A percentile compares a stretch with the other conserved stretches of the same genome.
phyloP scores from a whole-genome alignment of 2,797 vertebrate genomes.

The Ambastaia sidthimunki region DNA sequence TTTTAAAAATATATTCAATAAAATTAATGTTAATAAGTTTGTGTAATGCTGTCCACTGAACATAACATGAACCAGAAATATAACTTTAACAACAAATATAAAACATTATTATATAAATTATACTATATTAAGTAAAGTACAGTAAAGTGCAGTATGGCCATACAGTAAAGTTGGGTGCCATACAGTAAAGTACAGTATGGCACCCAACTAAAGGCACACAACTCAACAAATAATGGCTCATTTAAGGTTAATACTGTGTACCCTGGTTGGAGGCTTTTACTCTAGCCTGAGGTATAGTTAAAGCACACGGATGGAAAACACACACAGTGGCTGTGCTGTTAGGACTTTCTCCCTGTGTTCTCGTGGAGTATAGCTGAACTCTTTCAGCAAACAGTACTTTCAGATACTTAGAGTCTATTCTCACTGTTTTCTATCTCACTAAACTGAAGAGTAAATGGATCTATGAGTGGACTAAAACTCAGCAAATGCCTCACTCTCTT shows the following conservation, averaged over 20 bases:
- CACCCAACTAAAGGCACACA: neutral
- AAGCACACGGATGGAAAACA: neutral
- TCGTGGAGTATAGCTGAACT: neutral
- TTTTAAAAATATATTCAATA: too few relatives aligned
- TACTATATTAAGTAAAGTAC: too few relatives aligned
- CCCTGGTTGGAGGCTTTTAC: neutral
- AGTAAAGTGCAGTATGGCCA: too few relatives aligned
- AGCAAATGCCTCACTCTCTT: neutral
- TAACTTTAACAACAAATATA: too few relatives aligned
- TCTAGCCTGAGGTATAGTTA: neutral
- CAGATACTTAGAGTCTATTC: slow-evolving; percentile 9
- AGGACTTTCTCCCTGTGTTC: neutral
- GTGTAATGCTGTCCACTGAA: too few relatives aligned
- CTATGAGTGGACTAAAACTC: neutral
- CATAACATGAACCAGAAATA: too few relatives aligned
- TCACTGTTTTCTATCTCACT: neutral
- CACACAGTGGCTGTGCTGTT: neutral
- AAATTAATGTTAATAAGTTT: too few relatives aligned
- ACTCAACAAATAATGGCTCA: neutral
- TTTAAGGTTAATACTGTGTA: slow-evolving; percentile 13
- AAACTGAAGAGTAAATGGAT: slow-evolving; percentile 18
- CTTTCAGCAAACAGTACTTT: slow-evolving; percentile 3
- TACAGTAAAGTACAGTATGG: too few relatives aligned
- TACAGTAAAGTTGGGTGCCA: too few relatives aligned
- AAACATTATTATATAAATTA: too few relatives aligned